phyloP scores from a whole-genome alignment of 2,888 invertebrate species.

The Epinotia bilunana region DNA sequence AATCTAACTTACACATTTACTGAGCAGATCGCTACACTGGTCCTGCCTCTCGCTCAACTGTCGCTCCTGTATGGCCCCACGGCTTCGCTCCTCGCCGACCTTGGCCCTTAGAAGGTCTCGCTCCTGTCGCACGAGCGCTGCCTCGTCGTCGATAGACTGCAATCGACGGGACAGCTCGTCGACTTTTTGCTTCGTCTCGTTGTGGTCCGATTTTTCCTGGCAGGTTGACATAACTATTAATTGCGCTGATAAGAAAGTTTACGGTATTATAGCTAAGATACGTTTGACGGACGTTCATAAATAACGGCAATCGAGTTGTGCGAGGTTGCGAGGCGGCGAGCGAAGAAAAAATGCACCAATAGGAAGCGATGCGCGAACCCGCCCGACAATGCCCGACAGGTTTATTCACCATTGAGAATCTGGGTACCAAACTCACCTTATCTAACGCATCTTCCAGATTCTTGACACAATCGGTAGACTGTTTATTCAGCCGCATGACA shows the following conservation, averaged over 20 bases:
- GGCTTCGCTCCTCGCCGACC: slow-evolving; percentile 71
- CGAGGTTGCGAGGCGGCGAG: no score
- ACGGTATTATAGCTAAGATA: no score
- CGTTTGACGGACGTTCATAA: no score
- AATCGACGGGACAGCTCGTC: slow-evolving; percentile 60
- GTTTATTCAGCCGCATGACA: slow-evolving; percentile 81
- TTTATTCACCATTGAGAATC: no score
- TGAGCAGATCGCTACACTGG: slow-evolving; percentile 79
- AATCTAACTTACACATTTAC: slow-evolving; percentile 82
- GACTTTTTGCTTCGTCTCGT: slow-evolving; percentile 58
- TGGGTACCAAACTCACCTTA: slow-evolving; percentile 68
- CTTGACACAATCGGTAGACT: slow-evolving; percentile 85
- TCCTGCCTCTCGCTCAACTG: slow-evolving; percentile 83
- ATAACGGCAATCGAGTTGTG: no score
- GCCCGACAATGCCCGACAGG: no score
- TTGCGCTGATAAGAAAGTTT: background rate
- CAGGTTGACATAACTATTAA: slow-evolving; percentile 37
- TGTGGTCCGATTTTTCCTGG: slow-evolving; percentile 72
- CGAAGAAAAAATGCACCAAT: no score
- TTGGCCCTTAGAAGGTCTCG: slow-evolving; percentile 68
- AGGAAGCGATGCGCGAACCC: no score
- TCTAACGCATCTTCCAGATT: slow-evolving; percentile 83
- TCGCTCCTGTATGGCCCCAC: slow-evolving; percentile 76
- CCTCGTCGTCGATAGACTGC: slow-evolving; percentile 61
- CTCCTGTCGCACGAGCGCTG: slow-evolving; percentile 61